These are phyloP conservation scores for Lagorchestes hirsutus DNA, from an alignment of 2,797 vertebrate genomes.

Conservation along the genomic window DNA sequence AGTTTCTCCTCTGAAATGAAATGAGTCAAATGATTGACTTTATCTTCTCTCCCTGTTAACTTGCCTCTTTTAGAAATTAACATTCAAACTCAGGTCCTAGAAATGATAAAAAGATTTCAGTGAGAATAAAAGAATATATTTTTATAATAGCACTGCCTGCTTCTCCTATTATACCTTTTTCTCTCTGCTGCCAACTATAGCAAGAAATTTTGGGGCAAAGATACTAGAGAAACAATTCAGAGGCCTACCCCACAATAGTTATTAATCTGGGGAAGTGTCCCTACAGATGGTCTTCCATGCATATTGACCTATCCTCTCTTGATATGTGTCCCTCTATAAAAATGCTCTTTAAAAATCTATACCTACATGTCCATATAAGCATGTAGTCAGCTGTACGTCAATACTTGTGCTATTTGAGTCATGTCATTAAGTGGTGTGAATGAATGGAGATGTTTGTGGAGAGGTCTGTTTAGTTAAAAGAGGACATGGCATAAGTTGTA, in stretches of 20 bases:
- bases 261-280: neutral
- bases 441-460: slow-evolving; percentile 44
- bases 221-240: slow-evolving; percentile 32
- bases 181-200: slow-evolving; percentile 18
- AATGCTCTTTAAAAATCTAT: slow-evolving; percentile 29
- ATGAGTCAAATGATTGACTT: neutral
- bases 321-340: neutral
- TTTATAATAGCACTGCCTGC: neutral
- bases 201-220: neutral
- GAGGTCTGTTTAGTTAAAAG: slow-evolving; percentile 40
- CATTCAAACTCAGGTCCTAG: slow-evolving; percentile 26
- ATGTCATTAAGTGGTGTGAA: slow-evolving; percentile 38
- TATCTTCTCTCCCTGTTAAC: slow-evolving; percentile 20
- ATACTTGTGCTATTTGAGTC: slow-evolving; percentile 41
- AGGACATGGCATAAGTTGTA: neutral
- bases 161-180: slow-evolving; percentile 33
- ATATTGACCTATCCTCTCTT: neutral
- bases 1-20: neutral
- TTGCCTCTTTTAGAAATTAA: slow-evolving; percentile 5
- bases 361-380: neutral
- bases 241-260: neutral
- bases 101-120: slow-evolving; percentile 33
- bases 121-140: slow-evolving; percentile 38
- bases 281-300: neutral
- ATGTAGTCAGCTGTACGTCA: slow-evolving; percentile 10